Conservation (phyloP, 64 coral and sea anemone species). For the Montipora efflorescens region DNA sequence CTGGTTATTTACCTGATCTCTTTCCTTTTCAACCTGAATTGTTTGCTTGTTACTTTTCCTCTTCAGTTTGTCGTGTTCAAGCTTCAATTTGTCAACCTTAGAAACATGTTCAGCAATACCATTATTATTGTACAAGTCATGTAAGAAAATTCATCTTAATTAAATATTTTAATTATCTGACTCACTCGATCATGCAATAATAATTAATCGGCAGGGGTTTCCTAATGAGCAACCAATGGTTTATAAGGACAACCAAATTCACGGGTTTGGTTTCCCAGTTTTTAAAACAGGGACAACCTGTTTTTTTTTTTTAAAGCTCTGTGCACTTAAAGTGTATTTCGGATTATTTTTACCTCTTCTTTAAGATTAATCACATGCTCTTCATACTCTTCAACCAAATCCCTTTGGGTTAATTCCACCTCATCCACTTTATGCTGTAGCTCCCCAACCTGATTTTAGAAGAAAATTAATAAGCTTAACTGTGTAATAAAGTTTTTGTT, state of each 20-base stretch:
- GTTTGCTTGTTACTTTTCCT: slow-evolving; percentile 82
- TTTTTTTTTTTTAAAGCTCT: too few relatives aligned
- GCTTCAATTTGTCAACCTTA: slow-evolving; percentile 86
- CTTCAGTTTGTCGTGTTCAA: slow-evolving; percentile 89
- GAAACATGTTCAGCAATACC: not conserved
- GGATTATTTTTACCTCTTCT: slow-evolving; percentile 62
- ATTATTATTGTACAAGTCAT: too few relatives aligned
- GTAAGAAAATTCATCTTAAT: too few relatives aligned
- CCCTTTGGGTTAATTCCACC: slow-evolving; percentile 72
- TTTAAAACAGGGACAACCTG: too few relatives aligned
- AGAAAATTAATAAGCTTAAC: not conserved
- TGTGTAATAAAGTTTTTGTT: too few relatives aligned
- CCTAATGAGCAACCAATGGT: too few relatives aligned
- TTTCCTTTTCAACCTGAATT: slow-evolving; percentile 79
- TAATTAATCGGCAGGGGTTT: too few relatives aligned
- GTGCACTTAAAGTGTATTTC: too few relatives aligned
- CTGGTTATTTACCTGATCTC: slow-evolving; percentile 62
- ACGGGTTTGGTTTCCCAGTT: too few relatives aligned
- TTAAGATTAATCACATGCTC: slow-evolving; percentile 86
- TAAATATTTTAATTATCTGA: too few relatives aligned
- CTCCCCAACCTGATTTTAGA: slow-evolving; percentile 48
- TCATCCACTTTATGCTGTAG: slow-evolving; percentile 80
- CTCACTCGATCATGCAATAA: too few relatives aligned
- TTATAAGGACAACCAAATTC: too few relatives aligned
- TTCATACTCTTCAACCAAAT: slow-evolving; percentile 83